A percentile compares a stretch with the other conserved stretches of the same genome.
Evolutionary conservation across 2,113 vertebrate species (phyloP).

Genomic region (Mola mola): DNA sequence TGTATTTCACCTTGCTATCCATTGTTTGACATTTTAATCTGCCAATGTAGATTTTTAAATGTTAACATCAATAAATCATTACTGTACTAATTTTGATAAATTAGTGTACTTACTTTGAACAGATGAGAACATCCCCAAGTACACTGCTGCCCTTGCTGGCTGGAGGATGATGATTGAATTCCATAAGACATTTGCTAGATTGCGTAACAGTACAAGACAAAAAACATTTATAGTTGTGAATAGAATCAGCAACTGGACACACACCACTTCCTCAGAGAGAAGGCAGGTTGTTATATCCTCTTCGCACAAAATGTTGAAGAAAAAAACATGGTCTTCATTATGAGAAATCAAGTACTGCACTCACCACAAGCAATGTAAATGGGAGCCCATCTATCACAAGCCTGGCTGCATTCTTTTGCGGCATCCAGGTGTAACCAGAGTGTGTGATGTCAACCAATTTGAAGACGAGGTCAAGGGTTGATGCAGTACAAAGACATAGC

Average conservation of each 20-base stretch:
- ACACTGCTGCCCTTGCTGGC: conserved; percentile 3
- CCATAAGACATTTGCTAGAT: background rate
- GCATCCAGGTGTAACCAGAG: conserved; percentile 24
- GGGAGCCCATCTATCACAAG: conserved; percentile 27
- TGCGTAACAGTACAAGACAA: conserved; percentile 7
- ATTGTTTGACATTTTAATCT: conserved; percentile 18
- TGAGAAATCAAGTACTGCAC: conserved; percentile 11
- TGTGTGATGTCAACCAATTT: conserved; percentile 51
- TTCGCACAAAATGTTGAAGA: background rate
- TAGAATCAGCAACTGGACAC: background rate
- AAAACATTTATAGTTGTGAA: conserved; percentile 10
- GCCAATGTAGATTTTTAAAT: conserved; percentile 23
- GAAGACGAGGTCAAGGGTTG: conserved; percentile 44
- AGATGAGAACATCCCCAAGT: conserved; percentile 25
- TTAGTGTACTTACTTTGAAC: conserved; percentile 26
- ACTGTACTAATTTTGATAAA: conserved; percentile 36
- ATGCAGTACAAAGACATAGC: conserved; percentile 52
- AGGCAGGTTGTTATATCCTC: background rate
- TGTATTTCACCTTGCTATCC: conserved; percentile 10
- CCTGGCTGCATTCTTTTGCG: conserved; percentile 22
- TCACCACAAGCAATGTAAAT: conserved; percentile 18
- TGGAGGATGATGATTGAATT: conserved; percentile 13
- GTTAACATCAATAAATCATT: conserved; percentile 35
- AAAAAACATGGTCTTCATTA: conserved; percentile 4
- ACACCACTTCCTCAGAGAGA: background rate